Evolutionary conservation across 2,113 vertebrate species (phyloP).

Genomic region (Micromys minutus): DNA sequence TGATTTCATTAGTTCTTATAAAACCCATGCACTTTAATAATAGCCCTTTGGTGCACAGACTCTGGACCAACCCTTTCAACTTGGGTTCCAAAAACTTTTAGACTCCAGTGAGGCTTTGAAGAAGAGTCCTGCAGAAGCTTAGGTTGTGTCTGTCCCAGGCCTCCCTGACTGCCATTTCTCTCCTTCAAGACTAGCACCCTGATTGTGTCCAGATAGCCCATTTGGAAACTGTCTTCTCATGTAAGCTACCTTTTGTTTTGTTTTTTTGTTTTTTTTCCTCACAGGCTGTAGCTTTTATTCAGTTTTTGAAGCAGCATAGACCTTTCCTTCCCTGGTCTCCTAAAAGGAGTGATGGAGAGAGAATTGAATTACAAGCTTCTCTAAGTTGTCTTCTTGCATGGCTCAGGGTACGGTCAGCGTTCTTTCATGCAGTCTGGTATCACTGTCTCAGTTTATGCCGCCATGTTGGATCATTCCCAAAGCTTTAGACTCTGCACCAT

Average conservation of each 20-base stretch:
- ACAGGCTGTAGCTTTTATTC: not conserved
- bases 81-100: not conserved
- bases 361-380: not conserved
- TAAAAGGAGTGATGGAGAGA: not conserved
- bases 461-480: not conserved
- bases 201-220: not conserved
- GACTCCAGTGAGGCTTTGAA: fast-evolving
- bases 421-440: not conserved
- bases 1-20: not conserved
- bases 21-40: not conserved
- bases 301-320: not conserved
- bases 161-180: not conserved
- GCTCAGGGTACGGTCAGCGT: fast-evolving
- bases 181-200: not conserved
- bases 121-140: fast-evolving
- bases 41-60: too few species aligned
- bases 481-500: not conserved
- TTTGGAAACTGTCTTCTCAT: fast-evolving
- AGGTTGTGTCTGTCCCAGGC: too few species aligned
- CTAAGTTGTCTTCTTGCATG: too few species aligned
- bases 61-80: not conserved
- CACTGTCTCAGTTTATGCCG: not conserved
- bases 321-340: fast-evolving
- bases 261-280: not conserved
- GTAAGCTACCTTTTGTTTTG: fast-evolving